Percentiles rank a stretch among this genome's conserved stretches.
Conservation (phyloP, 1,140 invertebrate species). For the Ditylenchus dipsaci region DNA sequence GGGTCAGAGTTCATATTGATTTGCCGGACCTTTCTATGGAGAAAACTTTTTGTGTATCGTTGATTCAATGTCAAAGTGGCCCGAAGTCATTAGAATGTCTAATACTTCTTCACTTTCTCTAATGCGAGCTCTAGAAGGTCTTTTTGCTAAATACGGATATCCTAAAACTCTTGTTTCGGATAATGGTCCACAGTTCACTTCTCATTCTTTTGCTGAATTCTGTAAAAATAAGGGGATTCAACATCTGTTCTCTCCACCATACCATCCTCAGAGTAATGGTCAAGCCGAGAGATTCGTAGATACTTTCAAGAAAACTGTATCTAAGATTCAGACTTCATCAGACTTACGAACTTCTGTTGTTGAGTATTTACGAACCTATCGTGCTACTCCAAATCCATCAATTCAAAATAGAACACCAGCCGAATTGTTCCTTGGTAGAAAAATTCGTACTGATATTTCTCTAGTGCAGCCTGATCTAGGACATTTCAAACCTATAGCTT, state of each 20-base stretch:
- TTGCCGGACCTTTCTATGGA: too few relatives aligned
- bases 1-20: too few relatives aligned
- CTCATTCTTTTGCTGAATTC: background rate
- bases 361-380: conserved; percentile 4
- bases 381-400: conserved; percentile 6
- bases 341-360: conserved; percentile 1
- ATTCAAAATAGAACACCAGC: conserved; percentile 6
- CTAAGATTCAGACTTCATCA: conserved; percentile 6
- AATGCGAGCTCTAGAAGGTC: too few relatives aligned
- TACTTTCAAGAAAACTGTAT: conserved; percentile 6
- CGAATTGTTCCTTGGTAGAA: conserved; percentile 14
- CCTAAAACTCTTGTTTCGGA: too few relatives aligned
- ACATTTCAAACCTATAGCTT: background rate
- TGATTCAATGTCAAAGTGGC: too few relatives aligned
- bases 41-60: too few relatives aligned
- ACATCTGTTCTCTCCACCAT: conserved; percentile 4
- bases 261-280: conserved; percentile 16
- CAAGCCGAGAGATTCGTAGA: conserved; percentile 4
- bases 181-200: conserved; percentile 10
- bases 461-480: conserved; percentile 3
- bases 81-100: too few relatives aligned
- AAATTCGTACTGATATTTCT: conserved; percentile 2
- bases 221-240: conserved; percentile 15
- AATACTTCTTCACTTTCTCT: too few relatives aligned
- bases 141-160: too few relatives aligned